phyloP scores from a whole-genome alignment of 2,113 vertebrate genomes.

The Microcebus murinus region DNA sequence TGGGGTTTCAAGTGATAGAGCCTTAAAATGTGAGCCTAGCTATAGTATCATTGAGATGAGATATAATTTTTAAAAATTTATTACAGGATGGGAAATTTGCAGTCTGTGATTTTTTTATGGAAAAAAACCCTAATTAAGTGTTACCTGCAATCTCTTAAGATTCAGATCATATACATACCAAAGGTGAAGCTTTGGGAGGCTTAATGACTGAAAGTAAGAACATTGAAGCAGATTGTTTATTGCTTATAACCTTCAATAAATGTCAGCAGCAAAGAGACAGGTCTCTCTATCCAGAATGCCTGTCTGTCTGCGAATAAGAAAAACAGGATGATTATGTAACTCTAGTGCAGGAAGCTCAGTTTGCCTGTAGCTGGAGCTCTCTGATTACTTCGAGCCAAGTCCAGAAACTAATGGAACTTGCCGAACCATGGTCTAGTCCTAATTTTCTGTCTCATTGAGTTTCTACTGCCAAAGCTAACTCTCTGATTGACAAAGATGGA shows the following conservation, averaged over 20 bases:
- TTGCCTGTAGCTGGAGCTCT: constrained; percentile 40
- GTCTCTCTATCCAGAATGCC: neutral
- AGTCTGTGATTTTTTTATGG: neutral
- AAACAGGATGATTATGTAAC: constrained; percentile 34
- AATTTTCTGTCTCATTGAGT: constrained; percentile 73
- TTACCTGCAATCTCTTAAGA: neutral
- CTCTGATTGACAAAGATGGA: constrained; percentile 55
- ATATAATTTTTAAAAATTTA: neutral
- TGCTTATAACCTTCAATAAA: neutral
- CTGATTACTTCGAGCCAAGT: constrained; percentile 37
- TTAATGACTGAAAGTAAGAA: neutral
- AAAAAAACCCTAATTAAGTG: neutral
- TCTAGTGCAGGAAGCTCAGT: constrained; percentile 7
- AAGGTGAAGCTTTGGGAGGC: neutral
- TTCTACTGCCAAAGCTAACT: constrained; percentile 53
- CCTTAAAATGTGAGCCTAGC: neutral
- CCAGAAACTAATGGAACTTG: constrained; percentile 52
- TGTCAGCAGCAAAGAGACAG: neutral
- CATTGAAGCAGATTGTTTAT: neutral
- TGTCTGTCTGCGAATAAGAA: neutral
- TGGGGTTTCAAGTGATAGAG: neutral
- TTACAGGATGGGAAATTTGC: neutral
- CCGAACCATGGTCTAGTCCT: constrained; percentile 52
- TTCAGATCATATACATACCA: neutral
- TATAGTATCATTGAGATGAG: neutral